Evolutionary conservation across 2,888 invertebrate species (phyloP).

Genomic region (Morinoia aosen): DNA sequence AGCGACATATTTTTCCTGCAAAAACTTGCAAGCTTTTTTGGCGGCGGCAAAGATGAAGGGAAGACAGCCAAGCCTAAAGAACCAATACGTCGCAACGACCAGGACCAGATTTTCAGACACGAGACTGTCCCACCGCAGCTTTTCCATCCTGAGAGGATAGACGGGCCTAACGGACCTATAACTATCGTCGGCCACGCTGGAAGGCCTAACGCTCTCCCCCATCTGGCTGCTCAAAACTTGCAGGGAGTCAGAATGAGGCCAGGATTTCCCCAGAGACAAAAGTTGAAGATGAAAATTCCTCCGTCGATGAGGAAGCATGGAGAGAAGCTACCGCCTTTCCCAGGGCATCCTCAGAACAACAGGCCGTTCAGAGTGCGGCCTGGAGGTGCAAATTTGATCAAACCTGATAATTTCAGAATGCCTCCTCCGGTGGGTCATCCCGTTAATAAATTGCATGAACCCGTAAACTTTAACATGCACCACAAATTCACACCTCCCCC

Average conservation of each 20-base stretch:
- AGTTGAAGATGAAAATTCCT: background rate
- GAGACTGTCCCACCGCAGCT: constrained; percentile 59
- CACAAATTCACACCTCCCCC: background rate
- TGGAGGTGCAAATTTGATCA: background rate
- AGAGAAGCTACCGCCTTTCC: background rate
- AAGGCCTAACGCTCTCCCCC: background rate
- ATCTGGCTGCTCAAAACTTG: background rate
- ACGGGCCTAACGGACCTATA: background rate
- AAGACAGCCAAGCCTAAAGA: background rate
- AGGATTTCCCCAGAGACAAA: background rate
- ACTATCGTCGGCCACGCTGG: background rate
- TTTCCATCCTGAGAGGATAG: constrained; percentile 37
- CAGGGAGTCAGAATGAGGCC: background rate
- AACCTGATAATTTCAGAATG: constrained; percentile 10
- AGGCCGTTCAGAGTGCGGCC: background rate
- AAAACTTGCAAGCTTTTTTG: constrained; percentile 59
- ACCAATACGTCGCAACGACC: constrained; percentile 10
- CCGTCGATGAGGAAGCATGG: background rate
- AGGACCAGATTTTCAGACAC: constrained; percentile 30
- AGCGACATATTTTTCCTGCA: constrained; percentile 63
- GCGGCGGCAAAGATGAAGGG: constrained; percentile 49
- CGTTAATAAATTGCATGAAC: background rate
- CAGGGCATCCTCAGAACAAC: background rate
- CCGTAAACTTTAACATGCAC: background rate
- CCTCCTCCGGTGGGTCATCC: constrained; percentile 5